A percentile compares a stretch with the other conserved stretches of the same genome.
These are phyloP conservation scores for Mola mola DNA, from an alignment of 2,113 vertebrate species.

Conservation along the genomic window DNA sequence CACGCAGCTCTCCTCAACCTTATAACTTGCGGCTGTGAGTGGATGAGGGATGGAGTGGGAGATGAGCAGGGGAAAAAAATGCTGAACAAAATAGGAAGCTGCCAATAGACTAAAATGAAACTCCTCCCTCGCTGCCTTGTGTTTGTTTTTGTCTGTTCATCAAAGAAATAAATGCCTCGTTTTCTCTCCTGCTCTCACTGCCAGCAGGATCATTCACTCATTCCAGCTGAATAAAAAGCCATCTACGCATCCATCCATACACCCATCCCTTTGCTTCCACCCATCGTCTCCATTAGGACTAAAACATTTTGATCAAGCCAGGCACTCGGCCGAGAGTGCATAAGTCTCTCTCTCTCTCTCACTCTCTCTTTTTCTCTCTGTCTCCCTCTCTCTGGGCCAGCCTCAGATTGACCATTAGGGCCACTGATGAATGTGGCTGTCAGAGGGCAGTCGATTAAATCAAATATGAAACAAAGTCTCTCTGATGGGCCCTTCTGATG, in stretches of 20 bases:
- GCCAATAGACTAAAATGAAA: slow-evolving; percentile 65
- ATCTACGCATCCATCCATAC: slow-evolving; percentile 66
- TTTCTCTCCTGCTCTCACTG: slow-evolving; percentile 51
- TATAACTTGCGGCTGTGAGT: slow-evolving; percentile 89
- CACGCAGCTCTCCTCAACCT: slow-evolving; percentile 89
- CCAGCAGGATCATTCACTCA: slow-evolving; percentile 48
- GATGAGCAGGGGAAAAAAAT: slow-evolving; percentile 23
- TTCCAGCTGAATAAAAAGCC: slow-evolving; percentile 88
- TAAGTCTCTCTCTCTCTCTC: slow-evolving; percentile 73
- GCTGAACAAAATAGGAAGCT: slow-evolving; percentile 80
- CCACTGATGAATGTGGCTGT: slow-evolving; percentile 99
- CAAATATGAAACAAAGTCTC: slow-evolving; percentile 99
- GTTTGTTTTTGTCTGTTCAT: slow-evolving; percentile 84
- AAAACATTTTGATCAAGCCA: slow-evolving; percentile 97
- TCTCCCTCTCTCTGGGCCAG: slow-evolving; percentile 87
- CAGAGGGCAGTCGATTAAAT: slow-evolving; percentile 99
- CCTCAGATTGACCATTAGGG: slow-evolving; percentile 99
- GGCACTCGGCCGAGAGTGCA: slow-evolving; percentile 86
- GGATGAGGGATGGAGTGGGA: slow-evolving; percentile 28
- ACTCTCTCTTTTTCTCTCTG: slow-evolving; percentile 84
- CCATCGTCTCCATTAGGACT: slow-evolving; percentile 91
- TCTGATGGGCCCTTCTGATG: slow-evolving; percentile 97
- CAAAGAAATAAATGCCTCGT: slow-evolving; percentile 83
- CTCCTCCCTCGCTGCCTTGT: slow-evolving; percentile 71
- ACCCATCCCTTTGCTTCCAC: slow-evolving; percentile 72